Percentiles rank a stretch among this genome's conserved stretches.
Conservation (phyloP, 92 coral and sea anemone species). For the Desmophyllum pertusum region DNA sequence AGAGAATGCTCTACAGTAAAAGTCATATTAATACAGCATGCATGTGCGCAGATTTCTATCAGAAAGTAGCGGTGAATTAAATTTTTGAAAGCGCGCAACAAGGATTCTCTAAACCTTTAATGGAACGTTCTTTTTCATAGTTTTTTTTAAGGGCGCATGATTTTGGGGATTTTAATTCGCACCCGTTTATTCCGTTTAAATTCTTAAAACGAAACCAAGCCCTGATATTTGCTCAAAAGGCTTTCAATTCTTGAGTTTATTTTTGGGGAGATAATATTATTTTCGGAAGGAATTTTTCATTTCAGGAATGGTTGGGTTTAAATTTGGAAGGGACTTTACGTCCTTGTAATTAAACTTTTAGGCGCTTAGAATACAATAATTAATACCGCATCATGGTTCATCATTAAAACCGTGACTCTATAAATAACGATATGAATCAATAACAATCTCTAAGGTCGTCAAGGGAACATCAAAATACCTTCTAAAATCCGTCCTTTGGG, state of each 20-base stretch:
- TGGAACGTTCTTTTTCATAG: too few relatives aligned
- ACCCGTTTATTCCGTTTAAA: too few relatives aligned
- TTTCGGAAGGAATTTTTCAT: not conserved
- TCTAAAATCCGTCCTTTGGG: not conserved
- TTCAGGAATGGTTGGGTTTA: not conserved
- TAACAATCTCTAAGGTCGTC: not conserved
- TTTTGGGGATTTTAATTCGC: not conserved
- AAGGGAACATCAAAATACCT: not conserved
- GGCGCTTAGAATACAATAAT: too few relatives aligned
- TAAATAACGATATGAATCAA: too few relatives aligned
- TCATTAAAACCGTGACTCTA: too few relatives aligned
- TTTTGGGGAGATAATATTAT: not conserved
- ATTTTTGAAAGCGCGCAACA: not conserved
- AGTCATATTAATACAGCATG: not conserved
- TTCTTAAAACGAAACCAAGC: not conserved
- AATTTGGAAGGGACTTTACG: not conserved
- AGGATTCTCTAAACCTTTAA: not conserved
- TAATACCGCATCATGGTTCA: too few relatives aligned
- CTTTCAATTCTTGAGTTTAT: not conserved
- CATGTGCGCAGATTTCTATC: not conserved
- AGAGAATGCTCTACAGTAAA: not conserved
- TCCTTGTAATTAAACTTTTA: too few relatives aligned
- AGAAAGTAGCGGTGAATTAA: not conserved
- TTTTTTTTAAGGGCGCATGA: not conserved
- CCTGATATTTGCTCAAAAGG: not conserved